Conservation (phyloP, 2,113 vertebrate genomes). For the Callaeas wilsoni region DNA sequence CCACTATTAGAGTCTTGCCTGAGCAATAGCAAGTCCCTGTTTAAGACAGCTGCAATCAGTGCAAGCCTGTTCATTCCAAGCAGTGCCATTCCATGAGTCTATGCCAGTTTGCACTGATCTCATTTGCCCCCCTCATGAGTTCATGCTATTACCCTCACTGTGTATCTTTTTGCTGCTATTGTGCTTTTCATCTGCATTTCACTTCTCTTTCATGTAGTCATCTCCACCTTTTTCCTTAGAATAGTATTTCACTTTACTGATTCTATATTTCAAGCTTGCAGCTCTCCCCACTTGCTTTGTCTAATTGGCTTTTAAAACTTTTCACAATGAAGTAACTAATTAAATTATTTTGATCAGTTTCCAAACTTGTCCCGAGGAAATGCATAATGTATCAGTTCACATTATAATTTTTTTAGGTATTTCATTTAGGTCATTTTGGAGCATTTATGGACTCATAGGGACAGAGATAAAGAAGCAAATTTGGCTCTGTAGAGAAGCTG, state of each 20-base stretch:
- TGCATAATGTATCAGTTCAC: not conserved
- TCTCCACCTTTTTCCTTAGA: not conserved
- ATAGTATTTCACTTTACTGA: not conserved
- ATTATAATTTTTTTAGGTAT: not conserved
- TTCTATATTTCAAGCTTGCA: not conserved
- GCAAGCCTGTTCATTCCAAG: not conserved
- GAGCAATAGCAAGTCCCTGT: not conserved
- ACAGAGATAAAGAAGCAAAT: not conserved
- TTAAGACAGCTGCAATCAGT: not conserved
- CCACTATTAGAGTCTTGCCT: not conserved
- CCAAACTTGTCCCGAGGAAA: not conserved
- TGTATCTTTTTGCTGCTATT: not conserved
- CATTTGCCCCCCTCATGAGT: not conserved
- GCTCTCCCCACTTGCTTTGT: fast-evolving
- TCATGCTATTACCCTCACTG: not conserved
- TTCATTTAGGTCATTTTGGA: not conserved
- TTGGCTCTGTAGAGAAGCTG: not conserved
- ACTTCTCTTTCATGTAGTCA: not conserved
- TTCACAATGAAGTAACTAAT: not conserved
- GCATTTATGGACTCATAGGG: not conserved
- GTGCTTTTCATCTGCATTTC: not conserved
- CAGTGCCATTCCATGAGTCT: not conserved
- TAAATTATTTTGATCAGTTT: not conserved
- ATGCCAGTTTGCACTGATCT: not conserved
- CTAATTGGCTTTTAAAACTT: not conserved